Conservation (phyloP, 2,113 vertebrate species). For the Sclerurus mexicanus region DNA sequence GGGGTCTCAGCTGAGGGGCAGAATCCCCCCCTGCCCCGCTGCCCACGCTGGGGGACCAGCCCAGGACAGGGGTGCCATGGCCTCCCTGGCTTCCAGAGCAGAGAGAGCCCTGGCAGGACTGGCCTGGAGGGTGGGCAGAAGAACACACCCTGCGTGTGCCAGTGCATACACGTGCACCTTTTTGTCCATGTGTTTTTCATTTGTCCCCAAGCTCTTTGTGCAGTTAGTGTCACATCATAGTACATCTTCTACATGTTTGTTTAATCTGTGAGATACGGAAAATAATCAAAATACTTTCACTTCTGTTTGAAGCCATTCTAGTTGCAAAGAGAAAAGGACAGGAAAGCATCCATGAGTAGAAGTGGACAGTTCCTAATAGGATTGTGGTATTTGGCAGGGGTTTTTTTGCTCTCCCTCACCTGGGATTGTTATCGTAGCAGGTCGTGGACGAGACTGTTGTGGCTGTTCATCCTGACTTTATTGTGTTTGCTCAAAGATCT, state of each 20-base stretch:
- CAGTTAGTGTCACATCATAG: background rate
- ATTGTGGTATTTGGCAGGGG: background rate
- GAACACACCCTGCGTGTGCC: rapidly evolving
- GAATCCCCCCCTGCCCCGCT: background rate
- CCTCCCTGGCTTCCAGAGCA: background rate
- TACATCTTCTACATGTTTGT: background rate
- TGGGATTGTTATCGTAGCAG: background rate
- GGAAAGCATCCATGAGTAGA: background rate
- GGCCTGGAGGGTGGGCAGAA: background rate
- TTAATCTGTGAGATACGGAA: background rate
- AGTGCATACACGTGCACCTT: rapidly evolving
- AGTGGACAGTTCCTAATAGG: background rate
- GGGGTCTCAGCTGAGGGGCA: background rate
- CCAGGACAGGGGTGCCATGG: background rate
- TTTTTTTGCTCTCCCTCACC: background rate
- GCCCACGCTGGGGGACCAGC: rapidly evolving
- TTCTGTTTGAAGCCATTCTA: background rate
- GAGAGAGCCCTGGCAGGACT: background rate
- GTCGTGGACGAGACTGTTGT: background rate
- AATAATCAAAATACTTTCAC: background rate
- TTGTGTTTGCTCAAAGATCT: background rate
- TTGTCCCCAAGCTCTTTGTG: background rate
- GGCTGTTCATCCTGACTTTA: background rate
- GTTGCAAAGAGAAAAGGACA: background rate
- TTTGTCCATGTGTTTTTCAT: background rate